Evolutionary conservation across 2,888 invertebrate genomes (phyloP).

Genomic region (Agonum fuliginosum): DNA sequence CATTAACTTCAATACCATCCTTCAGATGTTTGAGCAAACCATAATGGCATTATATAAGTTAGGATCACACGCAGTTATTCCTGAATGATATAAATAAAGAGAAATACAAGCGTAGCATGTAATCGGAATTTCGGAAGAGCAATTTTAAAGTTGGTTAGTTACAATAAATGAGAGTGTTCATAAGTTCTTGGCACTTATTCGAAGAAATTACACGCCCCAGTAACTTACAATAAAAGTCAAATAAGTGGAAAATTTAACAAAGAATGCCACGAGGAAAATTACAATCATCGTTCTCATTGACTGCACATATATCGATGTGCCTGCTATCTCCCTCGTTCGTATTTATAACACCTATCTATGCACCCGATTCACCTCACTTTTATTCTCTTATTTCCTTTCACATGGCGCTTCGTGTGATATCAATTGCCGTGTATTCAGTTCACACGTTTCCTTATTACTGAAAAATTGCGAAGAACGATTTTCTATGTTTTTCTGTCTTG

Average conservation of each 20-base stretch:
- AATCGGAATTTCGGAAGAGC: background rate
- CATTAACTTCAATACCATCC: too few relatives aligned
- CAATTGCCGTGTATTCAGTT: slow-evolving; percentile 53
- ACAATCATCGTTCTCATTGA: slow-evolving; percentile 48
- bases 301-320: slow-evolving; percentile 48
- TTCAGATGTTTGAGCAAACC: too few relatives aligned
- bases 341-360: slow-evolving; percentile 32
- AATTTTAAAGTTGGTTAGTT: slow-evolving; percentile 5
- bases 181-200: slow-evolving; percentile 40
- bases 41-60: too few relatives aligned
- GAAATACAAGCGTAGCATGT: too few relatives aligned
- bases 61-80: too few relatives aligned
- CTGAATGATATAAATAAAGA: too few relatives aligned
- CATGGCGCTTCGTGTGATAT: slow-evolving; percentile 4
- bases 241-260: slow-evolving; percentile 48
- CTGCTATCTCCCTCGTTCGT: slow-evolving; percentile 19
- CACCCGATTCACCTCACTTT: background rate
- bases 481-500: slow-evolving; percentile 53
- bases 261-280: slow-evolving; percentile 43
- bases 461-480: slow-evolving; percentile 65
- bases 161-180: slow-evolving; percentile 33
- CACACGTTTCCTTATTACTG: slow-evolving; percentile 67
- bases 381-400: slow-evolving; percentile 20
- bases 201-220: slow-evolving; percentile 42
- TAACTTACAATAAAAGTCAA: slow-evolving; percentile 49